Evolutionary conservation across 2,113 vertebrate genomes (phyloP).

Genomic region (Ptilonorhynchus violaceus): DNA sequence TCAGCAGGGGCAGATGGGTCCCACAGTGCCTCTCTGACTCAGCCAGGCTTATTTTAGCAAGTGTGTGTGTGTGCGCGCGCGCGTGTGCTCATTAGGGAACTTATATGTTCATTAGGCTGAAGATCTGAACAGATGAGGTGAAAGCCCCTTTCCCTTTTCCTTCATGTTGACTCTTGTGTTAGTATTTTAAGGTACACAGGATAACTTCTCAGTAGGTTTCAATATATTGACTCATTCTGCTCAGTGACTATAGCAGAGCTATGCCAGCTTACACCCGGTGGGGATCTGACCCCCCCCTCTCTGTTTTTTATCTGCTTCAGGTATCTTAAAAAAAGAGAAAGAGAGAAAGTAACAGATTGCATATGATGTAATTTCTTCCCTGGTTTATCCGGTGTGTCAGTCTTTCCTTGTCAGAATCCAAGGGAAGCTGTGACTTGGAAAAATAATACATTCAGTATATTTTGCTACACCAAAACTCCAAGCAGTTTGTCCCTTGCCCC

Average conservation of each 20-base stretch:
- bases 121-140: neutral
- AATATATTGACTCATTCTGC: constrained; percentile 18
- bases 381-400: constrained; percentile 45
- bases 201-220: constrained; percentile 10
- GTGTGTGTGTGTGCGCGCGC: too few species aligned
- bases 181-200: neutral
- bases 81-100: neutral
- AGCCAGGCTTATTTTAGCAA: neutral
- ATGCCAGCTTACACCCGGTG: neutral
- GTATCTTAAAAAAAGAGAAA: neutral
- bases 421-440: constrained; percentile 55
- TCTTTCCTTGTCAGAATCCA: constrained; percentile 23
- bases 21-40: neutral
- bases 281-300: neutral
- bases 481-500: neutral
- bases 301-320: neutral
- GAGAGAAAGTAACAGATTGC: constrained; percentile 47
- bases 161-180: neutral
- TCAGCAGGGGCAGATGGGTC: neutral
- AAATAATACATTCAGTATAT: constrained; percentile 44
- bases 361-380: constrained; percentile 63
- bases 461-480: constrained; percentile 32
- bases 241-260: neutral
- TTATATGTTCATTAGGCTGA: neutral
- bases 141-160: neutral